These are phyloP conservation scores for Podabrus alpinus DNA, from an alignment of 2,888 invertebrate species.

Conservation along the genomic window DNA sequence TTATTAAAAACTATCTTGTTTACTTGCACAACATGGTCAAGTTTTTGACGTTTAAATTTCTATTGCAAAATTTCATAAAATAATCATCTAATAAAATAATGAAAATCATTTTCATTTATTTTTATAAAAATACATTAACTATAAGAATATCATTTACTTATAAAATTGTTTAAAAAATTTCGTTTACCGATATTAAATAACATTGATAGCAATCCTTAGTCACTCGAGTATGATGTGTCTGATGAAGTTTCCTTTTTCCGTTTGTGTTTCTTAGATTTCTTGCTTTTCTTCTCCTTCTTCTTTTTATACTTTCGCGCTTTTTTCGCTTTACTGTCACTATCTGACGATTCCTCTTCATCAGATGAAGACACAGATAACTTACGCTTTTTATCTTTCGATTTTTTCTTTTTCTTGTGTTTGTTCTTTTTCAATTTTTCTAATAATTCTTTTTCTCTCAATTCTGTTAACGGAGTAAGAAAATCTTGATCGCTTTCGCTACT, in stretches of 20 bases:
- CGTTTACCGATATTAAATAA: not conserved
- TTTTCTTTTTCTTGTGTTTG: conserved; percentile 61
- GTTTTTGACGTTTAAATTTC: no score
- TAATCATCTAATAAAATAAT: not conserved
- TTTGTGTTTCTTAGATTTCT: conserved; percentile 50
- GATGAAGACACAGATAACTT: conserved; percentile 38
- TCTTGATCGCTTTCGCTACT: conserved; percentile 86
- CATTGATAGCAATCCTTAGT: not conserved
- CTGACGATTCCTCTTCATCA: conserved; percentile 32
- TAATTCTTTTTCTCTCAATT: conserved; percentile 77
- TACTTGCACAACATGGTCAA: no score
- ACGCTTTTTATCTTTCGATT: conserved; percentile 55
- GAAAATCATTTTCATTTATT: not conserved
- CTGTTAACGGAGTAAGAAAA: conserved; percentile 82
- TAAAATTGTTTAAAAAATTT: not conserved
- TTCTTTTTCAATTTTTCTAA: conserved; percentile 69
- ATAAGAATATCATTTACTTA: not conserved
- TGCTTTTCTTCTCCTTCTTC: conserved; percentile 40
- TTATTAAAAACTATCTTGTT: no score
- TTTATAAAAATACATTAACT: not conserved
- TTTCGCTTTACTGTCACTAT: conserved; percentile 19
- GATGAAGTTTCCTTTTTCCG: conserved; percentile 51
- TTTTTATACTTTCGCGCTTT: conserved; percentile 21
- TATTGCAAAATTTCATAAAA: not conserved
- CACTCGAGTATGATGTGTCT: conserved; percentile 19